These are phyloP conservation scores for Pteria penguin DNA, from an alignment of 2,888 invertebrate species.

Conservation along the genomic window DNA sequence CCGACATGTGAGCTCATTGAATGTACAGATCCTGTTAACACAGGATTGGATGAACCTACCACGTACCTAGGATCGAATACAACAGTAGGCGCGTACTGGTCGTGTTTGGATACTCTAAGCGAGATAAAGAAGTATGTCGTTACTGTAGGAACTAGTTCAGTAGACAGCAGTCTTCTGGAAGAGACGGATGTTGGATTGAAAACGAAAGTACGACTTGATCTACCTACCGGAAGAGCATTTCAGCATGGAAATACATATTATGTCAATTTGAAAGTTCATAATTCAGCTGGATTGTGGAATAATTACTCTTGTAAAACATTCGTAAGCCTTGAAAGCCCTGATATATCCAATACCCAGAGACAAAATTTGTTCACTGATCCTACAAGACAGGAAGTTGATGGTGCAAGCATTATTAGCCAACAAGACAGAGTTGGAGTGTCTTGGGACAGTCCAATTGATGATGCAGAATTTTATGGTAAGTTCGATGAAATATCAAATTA, in stretches of 20 bases:
- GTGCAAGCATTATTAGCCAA: background rate
- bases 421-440: slow-evolving; percentile 26
- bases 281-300: slow-evolving; percentile 30
- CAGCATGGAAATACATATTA: slow-evolving; percentile 25
- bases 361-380: slow-evolving; percentile 6
- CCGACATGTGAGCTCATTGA: slow-evolving; percentile 29
- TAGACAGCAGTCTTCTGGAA: slow-evolving; percentile 4
- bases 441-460: slow-evolving; percentile 6
- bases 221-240: background rate
- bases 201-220: slow-evolving; percentile 12
- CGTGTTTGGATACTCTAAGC: slow-evolving; percentile 56
- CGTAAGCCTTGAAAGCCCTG: slow-evolving; percentile 4
- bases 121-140: slow-evolving; percentile 47
- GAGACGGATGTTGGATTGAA: slow-evolving; percentile 11
- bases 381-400: background rate
- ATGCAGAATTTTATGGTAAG: slow-evolving; percentile 25
- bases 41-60: slow-evolving; percentile 50
- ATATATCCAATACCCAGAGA: background rate
- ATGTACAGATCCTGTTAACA: slow-evolving; percentile 40
- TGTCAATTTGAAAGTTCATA: slow-evolving; percentile 26
- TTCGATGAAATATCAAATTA: background rate
- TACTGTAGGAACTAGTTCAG: slow-evolving; percentile 31
- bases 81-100: slow-evolving; percentile 59
- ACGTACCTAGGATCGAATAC: slow-evolving; percentile 53
- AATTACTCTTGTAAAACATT: slow-evolving; percentile 25